Percentiles rank a stretch among this genome's conserved stretches.
Evolutionary conservation across 2,888 invertebrate species (phyloP).

Genomic region (Drosophila emarginata): DNA sequence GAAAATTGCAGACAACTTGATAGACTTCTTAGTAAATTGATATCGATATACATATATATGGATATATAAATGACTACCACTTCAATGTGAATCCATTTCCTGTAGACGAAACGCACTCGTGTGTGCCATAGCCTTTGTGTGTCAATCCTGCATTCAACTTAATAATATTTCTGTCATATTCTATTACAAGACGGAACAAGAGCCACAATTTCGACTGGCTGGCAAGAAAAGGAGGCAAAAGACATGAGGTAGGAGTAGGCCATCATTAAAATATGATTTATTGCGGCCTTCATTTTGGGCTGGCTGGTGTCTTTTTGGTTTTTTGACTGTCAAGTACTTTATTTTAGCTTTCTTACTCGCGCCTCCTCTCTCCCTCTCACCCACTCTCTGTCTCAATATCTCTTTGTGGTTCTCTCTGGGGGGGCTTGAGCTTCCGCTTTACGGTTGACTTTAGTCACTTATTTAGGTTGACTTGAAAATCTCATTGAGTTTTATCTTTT

Average conservation of each 20-base stretch:
- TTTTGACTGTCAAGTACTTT: slow-evolving; percentile 30
- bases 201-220: slow-evolving; percentile 1
- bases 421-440: slow-evolving; percentile 36
- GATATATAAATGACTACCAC: slow-evolving; percentile 41
- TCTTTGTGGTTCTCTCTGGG: slow-evolving; percentile 16
- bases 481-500: slow-evolving; percentile 34
- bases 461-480: slow-evolving; percentile 9
- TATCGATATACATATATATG: slow-evolving; percentile 54
- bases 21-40: slow-evolving; percentile 22
- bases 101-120: background rate
- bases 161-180: slow-evolving; percentile 60
- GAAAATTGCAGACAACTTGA: slow-evolving; percentile 29
- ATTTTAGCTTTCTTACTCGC: slow-evolving; percentile 19
- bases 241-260: slow-evolving; percentile 8
- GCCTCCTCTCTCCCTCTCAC: background rate
- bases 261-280: slow-evolving; percentile 79
- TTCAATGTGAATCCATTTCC: slow-evolving; percentile 2
- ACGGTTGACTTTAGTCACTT: slow-evolving; percentile 26
- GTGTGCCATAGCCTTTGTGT: slow-evolving; percentile 24
- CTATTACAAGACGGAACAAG: slow-evolving; percentile 44
- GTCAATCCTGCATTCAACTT: slow-evolving; percentile 47
- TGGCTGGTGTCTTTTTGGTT: slow-evolving; percentile 6
- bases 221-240: slow-evolving; percentile 50
- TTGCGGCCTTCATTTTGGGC: slow-evolving; percentile 36
- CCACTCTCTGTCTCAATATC: slow-evolving; percentile 6